These are phyloP conservation scores for Rhinella marina DNA, from an alignment of 2,797 vertebrate species.

Conservation along the genomic window DNA sequence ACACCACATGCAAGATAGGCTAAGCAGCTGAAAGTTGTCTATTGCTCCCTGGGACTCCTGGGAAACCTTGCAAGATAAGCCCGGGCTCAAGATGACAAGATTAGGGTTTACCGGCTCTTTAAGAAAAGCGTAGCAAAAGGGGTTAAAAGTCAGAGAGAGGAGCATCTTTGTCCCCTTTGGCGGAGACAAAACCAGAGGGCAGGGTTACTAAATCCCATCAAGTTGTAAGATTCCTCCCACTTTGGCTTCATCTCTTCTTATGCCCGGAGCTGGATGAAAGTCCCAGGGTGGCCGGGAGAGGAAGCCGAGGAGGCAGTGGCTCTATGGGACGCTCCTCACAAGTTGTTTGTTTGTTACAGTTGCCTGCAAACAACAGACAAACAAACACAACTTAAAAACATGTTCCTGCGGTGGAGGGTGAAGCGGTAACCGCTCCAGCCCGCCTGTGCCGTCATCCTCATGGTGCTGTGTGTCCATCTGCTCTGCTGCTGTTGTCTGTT, in stretches of 20 bases:
- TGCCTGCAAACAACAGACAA: constrained; percentile 43
- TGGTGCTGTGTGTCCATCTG: constrained; percentile 58
- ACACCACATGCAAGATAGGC: not conserved
- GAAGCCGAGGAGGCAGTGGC: not conserved
- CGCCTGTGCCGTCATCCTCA: constrained; percentile 45
- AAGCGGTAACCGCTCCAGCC: constrained; percentile 31
- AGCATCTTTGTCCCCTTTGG: constrained; percentile 28
- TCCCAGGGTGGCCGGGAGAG: constrained; percentile 20
- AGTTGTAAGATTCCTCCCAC: constrained; percentile 41
- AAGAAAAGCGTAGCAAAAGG: not conserved
- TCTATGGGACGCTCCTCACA: not conserved
- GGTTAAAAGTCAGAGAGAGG: constrained; percentile 31
- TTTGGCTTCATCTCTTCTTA: not conserved
- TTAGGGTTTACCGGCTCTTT: not conserved
- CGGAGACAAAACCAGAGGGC: constrained; percentile 22
- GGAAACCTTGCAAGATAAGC: too few relatives aligned
- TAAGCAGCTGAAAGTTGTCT: not conserved
- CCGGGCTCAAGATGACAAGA: too few relatives aligned
- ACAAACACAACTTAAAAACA: constrained; percentile 49
- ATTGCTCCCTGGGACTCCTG: not conserved
- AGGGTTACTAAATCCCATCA: constrained; percentile 29
- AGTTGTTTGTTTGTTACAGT: constrained; percentile 54
- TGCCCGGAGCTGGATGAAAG: constrained; percentile 14
- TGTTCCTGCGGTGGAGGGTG: constrained; percentile 23
- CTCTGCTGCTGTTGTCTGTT: constrained; percentile 53